Evolutionary conservation across 1,140 invertebrate genomes (phyloP).

Genomic region (Heterodera schachtii): DNA sequence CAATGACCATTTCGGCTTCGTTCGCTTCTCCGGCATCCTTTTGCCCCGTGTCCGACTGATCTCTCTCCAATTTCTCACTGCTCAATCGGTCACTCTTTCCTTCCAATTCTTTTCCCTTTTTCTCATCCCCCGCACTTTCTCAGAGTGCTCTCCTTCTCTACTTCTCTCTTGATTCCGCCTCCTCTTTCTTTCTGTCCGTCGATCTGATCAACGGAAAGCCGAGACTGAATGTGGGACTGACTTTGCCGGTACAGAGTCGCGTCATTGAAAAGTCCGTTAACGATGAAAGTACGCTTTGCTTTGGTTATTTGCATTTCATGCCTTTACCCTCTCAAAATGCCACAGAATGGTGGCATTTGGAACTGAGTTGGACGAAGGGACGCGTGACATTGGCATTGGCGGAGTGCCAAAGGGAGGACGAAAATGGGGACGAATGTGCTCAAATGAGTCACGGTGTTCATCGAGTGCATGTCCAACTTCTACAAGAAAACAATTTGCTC

Average conservation of each 20-base stretch:
- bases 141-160: slow-evolving; percentile 11
- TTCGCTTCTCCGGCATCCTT: slow-evolving; percentile 9
- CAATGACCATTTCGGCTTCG: background rate
- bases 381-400: background rate
- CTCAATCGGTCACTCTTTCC: background rate
- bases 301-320: background rate
- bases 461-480: background rate
- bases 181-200: background rate
- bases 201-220: slow-evolving; percentile 15
- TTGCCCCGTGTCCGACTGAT: background rate
- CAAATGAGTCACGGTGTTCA: background rate
- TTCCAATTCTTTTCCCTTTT: background rate
- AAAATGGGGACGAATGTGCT: background rate
- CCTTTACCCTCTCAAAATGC: background rate
- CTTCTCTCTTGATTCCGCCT: background rate
- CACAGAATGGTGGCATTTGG: background rate
- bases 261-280: background rate
- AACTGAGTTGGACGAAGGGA: background rate
- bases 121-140: background rate
- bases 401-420: background rate
- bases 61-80: background rate
- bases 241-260: background rate
- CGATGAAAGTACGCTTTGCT: background rate
- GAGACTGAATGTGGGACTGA: background rate
- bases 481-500: background rate